A percentile compares a stretch with the other conserved stretches of the same genome.
Evolutionary conservation across 2,888 invertebrate genomes (phyloP).

Genomic region (Amphipyra berbera): DNA sequence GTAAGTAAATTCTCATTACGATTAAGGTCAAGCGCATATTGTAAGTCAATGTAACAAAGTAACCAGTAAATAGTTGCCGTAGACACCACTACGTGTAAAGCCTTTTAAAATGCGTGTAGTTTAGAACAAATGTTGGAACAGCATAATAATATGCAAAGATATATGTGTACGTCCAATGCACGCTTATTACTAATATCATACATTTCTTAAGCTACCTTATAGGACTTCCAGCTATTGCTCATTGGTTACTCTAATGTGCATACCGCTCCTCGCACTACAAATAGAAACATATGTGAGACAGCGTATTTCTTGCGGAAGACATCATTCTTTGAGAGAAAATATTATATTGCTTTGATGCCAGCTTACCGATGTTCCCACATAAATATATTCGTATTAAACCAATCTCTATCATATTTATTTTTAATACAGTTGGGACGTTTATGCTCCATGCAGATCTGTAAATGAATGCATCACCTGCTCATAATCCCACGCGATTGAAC

Average conservation of each 20-base stretch:
- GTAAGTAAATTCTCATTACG: conserved; percentile 50
- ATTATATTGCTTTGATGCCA: conserved; percentile 16
- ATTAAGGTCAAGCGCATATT: conserved; percentile 45
- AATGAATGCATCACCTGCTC: conserved; percentile 51
- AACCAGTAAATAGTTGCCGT: conserved; percentile 16
- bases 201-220: background rate
- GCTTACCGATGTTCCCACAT: conserved; percentile 12
- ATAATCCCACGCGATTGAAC: conserved; percentile 43
- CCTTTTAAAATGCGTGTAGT: conserved; percentile 12
- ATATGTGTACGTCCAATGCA: background rate
- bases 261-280: background rate
- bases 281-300: conserved; percentile 12
- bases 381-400: conserved; percentile 26
- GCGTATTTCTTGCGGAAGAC: conserved; percentile 20
- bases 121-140: conserved; percentile 5
- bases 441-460: conserved; percentile 35
- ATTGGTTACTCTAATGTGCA: too few species aligned
- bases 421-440: conserved; percentile 16
- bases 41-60: conserved; percentile 33
- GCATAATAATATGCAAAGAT: conserved; percentile 6
- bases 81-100: conserved; percentile 5
- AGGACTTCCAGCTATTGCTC: background rate
- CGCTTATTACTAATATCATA: too few species aligned
- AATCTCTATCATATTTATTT: conserved; percentile 31
- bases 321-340: conserved; percentile 28